Evolutionary conservation across 1,140 invertebrate species (phyloP), one percentile per base, ranked within the genome.

Genomic region (Cotesia vestalis): DNA sequence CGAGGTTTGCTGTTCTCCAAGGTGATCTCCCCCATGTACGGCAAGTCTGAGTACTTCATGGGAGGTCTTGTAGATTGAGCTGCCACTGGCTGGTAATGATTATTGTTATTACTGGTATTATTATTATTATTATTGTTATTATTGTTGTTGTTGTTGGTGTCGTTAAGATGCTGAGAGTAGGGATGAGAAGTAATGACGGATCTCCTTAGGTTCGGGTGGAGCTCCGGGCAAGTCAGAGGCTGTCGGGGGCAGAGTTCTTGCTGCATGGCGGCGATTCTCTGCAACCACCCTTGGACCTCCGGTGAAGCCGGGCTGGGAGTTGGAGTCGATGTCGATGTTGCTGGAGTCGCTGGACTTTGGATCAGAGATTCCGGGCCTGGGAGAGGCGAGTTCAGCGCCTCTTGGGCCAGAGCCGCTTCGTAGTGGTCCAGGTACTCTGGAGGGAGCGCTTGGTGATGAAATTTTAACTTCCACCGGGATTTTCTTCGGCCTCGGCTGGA

Each of bases 11-110:
- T 93, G 82, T 95, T 94, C 80, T 95, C 94, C 69, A 96, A 81
- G 0, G 94, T 95, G 86, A 96, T 95, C 79, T 96, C 94, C 1
- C 95, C 94, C 94, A 96, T 95, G 82, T 95, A 96, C 0, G 94
- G 94, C 3, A 95, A 85, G 78, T 95, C 94, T n/a, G 92, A 90
- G 77, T 94, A 94, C 63, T 92, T 92, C 69, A 94, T 88, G 0
- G 90, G 85, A 38, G 88, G 87, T 35, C 76, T 83, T 67, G 72
- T 85, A 46, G 81, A 46, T 46, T 46, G 40, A 9, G 40, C 40
- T 46, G 11, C 40, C 11, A 46, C 5, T 46, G 40, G 40, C 5
- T 46, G 40, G 11, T 46, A 3, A 46, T 5, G 4, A 46, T 46
- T 6, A 76, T 62, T 82, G 67, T 14, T 76, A 75, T 34, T 75